Evolutionary conservation across 2,113 vertebrate genomes (phyloP).

Genomic region (Gambusia holbrooki): DNA sequence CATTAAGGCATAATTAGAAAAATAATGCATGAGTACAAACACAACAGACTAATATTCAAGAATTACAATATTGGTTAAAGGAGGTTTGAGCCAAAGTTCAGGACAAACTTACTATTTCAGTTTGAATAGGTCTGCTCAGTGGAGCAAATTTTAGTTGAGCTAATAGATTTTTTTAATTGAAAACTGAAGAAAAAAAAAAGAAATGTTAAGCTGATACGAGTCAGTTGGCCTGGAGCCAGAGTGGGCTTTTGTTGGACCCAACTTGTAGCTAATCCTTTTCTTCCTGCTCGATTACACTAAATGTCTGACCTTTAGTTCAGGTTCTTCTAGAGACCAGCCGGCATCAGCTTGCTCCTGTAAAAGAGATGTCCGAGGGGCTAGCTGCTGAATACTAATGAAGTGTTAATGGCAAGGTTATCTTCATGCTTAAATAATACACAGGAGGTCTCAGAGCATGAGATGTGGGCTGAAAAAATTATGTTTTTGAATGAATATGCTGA

Average conservation of each 20-base stretch:
- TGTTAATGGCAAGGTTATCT: conserved; percentile 12
- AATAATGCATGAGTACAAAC: too few relatives aligned
- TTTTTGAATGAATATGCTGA: background rate
- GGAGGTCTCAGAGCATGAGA: conserved; percentile 19
- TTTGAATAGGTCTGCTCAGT: too few relatives aligned
- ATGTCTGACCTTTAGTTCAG: conserved; percentile 53
- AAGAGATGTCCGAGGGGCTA: conserved; percentile 2
- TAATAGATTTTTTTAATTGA: background rate
- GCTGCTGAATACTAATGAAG: conserved; percentile 47
- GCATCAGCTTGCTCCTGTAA: conserved; percentile 22
- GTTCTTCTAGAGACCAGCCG: conserved; percentile 17
- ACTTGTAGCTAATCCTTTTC: conserved; percentile 5
- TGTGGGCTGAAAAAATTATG: background rate
- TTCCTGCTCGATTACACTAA: conserved; percentile 18
- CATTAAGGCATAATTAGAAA: too few relatives aligned
- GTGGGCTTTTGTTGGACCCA: conserved; percentile 17
- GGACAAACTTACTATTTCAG: too few relatives aligned
- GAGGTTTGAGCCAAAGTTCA: too few relatives aligned
- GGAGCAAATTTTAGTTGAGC: background rate
- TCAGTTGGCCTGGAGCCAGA: background rate
- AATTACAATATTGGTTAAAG: too few relatives aligned
- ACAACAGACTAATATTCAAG: too few relatives aligned
- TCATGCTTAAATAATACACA: conserved; percentile 32
- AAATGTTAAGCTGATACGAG: background rate
- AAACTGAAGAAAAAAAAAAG: background rate